phyloP scores from a whole-genome alignment of 2,888 invertebrate species.

The Agrilus mali region DNA sequence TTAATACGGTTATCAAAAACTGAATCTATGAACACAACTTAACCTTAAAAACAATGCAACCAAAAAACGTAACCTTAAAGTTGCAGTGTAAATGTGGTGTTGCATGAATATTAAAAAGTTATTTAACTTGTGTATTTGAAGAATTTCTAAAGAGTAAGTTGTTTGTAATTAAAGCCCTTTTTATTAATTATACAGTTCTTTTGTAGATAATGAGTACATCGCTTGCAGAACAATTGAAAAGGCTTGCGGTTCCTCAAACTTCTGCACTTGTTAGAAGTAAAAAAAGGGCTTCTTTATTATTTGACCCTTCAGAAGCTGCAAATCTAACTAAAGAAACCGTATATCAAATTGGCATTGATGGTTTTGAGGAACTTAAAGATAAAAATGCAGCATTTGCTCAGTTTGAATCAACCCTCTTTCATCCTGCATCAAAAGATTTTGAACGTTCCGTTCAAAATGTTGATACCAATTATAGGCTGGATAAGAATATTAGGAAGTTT shows the following conservation, averaged over 20 bases:
- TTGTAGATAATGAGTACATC: conserved; percentile 48
- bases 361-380: conserved; percentile 68
- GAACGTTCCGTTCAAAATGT: conserved; percentile 67
- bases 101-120: no score
- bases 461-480: conserved; percentile 62
- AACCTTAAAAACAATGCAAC: no score
- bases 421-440: conserved; percentile 59
- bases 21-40: no score
- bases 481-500: conserved; percentile 66
- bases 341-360: conserved; percentile 75
- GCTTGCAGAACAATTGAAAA: conserved; percentile 65
- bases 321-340: conserved; percentile 72
- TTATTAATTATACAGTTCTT: not conserved
- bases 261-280: conserved; percentile 50
- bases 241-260: conserved; percentile 65
- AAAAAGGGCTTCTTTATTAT: conserved; percentile 70
- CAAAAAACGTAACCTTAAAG: no score
- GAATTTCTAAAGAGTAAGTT: no score
- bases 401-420: conserved; percentile 67
- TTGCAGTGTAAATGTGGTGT: no score
- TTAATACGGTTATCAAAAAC: no score
- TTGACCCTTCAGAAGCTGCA: conserved; percentile 83
- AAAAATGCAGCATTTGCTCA: conserved; percentile 60
- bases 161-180: not conserved
- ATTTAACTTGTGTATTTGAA: no score